Percentiles rank a stretch among this genome's conserved stretches.
phyloP scores from a whole-genome alignment of 2,888 invertebrate genomes.

The Salpingus planirostris region DNA sequence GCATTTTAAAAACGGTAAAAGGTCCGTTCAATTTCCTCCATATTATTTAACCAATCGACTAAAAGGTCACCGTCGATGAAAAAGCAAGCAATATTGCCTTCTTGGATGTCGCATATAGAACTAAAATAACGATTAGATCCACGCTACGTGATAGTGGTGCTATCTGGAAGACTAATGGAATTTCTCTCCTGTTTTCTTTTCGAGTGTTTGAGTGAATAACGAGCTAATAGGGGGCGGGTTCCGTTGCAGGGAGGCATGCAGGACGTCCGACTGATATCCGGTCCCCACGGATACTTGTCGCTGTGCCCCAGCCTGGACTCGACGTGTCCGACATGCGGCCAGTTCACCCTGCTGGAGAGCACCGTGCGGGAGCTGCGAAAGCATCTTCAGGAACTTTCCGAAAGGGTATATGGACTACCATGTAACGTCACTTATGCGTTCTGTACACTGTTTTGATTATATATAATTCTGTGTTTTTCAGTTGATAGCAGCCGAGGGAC shows the following conservation, averaged over 20 bases:
- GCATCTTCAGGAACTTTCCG: conserved; percentile 72
- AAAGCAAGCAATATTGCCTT: too few species aligned
- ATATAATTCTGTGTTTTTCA: conserved; percentile 44
- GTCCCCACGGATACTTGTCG: conserved; percentile 75
- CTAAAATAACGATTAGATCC: too few species aligned
- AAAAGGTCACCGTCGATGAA: too few species aligned
- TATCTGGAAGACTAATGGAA: too few species aligned
- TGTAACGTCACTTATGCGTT: conserved; percentile 41
- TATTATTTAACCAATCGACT: too few species aligned
- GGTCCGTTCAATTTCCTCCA: too few species aligned
- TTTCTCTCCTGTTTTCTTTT: too few species aligned
- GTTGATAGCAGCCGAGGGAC: conserved; percentile 73
- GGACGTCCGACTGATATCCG: conserved; percentile 77
- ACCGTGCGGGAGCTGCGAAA: conserved; percentile 72
- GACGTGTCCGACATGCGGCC: conserved; percentile 84
- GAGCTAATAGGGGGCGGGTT: too few species aligned
- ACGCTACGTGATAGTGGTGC: too few species aligned
- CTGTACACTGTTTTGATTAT: conserved; percentile 37
- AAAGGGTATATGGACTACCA: conserved; percentile 61
- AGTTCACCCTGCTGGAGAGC: conserved; percentile 75
- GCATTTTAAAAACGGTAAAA: too few species aligned
- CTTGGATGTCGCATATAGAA: too few species aligned
- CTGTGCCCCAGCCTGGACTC: conserved; percentile 82
- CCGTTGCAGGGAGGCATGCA: conserved; percentile 70
- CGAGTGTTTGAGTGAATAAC: too few species aligned